Conservation (phyloP, 2,797 vertebrate species). For the Sardinella longiceps region DNA sequence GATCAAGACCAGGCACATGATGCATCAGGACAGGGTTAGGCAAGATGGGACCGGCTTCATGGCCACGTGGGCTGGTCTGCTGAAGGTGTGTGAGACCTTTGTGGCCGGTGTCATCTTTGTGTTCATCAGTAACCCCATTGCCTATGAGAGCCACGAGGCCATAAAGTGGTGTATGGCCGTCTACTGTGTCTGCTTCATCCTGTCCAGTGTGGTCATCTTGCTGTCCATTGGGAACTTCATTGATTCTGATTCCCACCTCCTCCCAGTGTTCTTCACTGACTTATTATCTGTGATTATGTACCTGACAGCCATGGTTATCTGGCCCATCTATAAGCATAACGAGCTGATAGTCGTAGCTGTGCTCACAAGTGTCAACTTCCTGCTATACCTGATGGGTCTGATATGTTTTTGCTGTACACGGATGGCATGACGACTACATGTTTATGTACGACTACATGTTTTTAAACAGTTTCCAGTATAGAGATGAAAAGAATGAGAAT, state of each 20-base stretch:
- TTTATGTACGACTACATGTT: too few species aligned
- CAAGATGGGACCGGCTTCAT: conserved; percentile 86
- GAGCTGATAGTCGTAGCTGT: too few species aligned
- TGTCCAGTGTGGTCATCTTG: conserved; percentile 80
- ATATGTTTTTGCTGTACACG: too few species aligned
- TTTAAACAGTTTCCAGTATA: too few species aligned
- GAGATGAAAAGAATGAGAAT: too few species aligned
- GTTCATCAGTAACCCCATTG: conserved; percentile 71
- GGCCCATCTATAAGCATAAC: conserved; percentile 88
- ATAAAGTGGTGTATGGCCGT: conserved; percentile 86
- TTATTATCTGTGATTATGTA: conserved; percentile 83
- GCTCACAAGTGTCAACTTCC: too few species aligned
- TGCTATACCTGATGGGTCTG: too few species aligned
- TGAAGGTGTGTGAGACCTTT: conserved; percentile 92
- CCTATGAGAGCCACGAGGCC: conserved; percentile 69
- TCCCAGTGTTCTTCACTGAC: conserved; percentile 78
- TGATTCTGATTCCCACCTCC: conserved; percentile 79
- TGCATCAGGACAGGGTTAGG: conserved; percentile 83
- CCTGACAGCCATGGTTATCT: conserved; percentile 81
- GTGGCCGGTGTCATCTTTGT: conserved; percentile 88
- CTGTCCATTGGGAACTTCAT: conserved; percentile 87
- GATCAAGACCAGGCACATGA: conserved; percentile 34
- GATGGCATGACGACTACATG: too few species aligned
- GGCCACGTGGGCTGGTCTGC: conserved; percentile 86
- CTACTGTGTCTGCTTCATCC: conserved; percentile 90